Evolutionary conservation across 2,888 invertebrate genomes (phyloP), one percentile per base, ranked within the genome.

Genomic region (Hydraecia micacea): DNA sequence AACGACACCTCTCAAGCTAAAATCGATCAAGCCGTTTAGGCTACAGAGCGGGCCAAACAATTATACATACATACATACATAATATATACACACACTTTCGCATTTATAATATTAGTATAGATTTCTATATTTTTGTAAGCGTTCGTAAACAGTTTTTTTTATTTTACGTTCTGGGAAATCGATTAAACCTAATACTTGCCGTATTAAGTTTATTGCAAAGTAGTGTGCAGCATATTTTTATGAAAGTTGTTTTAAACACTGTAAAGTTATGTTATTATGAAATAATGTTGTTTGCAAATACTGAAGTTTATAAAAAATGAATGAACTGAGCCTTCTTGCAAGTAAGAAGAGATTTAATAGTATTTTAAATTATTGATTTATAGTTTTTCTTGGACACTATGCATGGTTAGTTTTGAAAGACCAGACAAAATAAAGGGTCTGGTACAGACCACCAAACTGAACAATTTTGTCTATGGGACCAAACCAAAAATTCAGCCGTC

Each of bases 111-210:
- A n/a, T n/a, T n/a, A n/a, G n/a, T n/a, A n/a, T n/a, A n/a, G n/a
- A n/a, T n/a, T n/a, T n/a, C n/a, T 32, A 32, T 52, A 39, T 68
- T 32, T 63, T 32, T 52, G n/a, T 7, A 32, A 49, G 25, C 32
- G 21, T 80, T 39, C 7, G 18, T 65, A 74, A 79, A 73, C 4
- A n/a, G 11, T 2, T 79, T 81, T 79, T 81, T 60, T 36, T 21
- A 58, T 80, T 81, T 52, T 42, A 81, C 5, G 36, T 52, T 42
- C 28, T 46, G 15, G 5, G 28, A 81, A 75, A 75, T 79, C 65
- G 75, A 58, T 79, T 81, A 42, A 42, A 32, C 32, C 32, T 75
- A 75, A 75, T 58, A 46, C 32, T 18, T 32, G 13, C 0, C 18
- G 8, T 49, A 39, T 79, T 66, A 39, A 9, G 11, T 81, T 65